Percentiles rank a stretch among this genome's conserved stretches.
Evolutionary conservation across 2,113 vertebrate genomes (phyloP).

Genomic region (Oreochromis tanganicae): DNA sequence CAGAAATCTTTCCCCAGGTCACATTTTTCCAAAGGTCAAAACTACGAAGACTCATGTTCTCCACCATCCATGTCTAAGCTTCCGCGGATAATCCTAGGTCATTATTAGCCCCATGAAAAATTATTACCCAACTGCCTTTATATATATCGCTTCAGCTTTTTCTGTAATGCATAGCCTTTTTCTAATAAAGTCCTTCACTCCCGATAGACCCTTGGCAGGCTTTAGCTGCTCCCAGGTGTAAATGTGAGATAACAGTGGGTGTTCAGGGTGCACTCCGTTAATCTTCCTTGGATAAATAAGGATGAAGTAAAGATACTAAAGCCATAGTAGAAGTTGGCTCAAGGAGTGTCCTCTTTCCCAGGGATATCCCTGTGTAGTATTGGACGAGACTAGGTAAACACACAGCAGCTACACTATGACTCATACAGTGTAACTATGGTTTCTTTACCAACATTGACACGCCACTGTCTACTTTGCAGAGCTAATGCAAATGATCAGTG

Average conservation of each 20-base stretch:
- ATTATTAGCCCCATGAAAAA: neutral
- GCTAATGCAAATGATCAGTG: conserved; percentile 9
- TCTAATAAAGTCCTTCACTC: neutral
- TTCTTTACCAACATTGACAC: conserved; percentile 29
- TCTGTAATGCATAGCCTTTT: neutral
- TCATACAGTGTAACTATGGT: conserved; percentile 2
- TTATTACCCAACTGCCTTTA: neutral
- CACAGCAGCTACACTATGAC: conserved; percentile 11
- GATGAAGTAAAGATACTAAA: conserved; percentile 24
- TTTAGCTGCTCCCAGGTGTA: neutral
- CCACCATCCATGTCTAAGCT: neutral
- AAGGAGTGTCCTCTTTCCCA: conserved; percentile 56
- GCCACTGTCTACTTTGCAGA: conserved; percentile 5
- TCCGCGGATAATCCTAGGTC: neutral
- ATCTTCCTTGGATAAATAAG: conserved; percentile 41
- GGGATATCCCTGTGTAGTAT: conserved; percentile 48
- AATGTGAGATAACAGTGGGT: neutral
- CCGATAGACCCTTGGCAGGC: neutral
- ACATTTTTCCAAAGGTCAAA: neutral
- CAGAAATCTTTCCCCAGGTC: neutral
- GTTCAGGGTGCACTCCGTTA: conserved; percentile 28
- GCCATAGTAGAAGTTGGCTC: conserved; percentile 39
- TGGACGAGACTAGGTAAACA: conserved; percentile 36
- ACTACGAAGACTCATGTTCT: neutral
- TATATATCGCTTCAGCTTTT: neutral